phyloP scores from a whole-genome alignment of 2,888 invertebrate species.

The Ectemnius lituratus region DNA sequence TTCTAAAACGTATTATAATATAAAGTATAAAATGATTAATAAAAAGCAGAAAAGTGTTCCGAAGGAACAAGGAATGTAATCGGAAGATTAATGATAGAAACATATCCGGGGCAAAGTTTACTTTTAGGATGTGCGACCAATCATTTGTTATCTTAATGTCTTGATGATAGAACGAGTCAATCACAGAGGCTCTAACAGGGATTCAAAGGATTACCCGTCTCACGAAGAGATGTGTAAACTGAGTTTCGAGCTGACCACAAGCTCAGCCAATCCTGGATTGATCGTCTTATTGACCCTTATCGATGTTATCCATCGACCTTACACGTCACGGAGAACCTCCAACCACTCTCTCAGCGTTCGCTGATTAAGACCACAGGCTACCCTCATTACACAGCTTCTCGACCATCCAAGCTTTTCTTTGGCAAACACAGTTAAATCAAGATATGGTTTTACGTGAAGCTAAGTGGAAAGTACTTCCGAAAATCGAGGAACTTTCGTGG shows the following conservation, averaged over 20 bases:
- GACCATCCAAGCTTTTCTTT: too few species aligned
- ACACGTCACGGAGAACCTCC: background rate
- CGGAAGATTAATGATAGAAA: too few species aligned
- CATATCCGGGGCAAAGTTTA: background rate
- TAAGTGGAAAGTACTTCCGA: too few species aligned
- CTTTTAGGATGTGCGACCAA: background rate
- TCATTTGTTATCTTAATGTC: slow-evolving; percentile 27
- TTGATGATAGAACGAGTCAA: slow-evolving; percentile 34
- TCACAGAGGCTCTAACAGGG: slow-evolving; percentile 40
- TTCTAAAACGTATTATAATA: too few species aligned
- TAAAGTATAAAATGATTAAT: too few species aligned
- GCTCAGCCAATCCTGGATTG: slow-evolving; percentile 45
- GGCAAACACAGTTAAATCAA: too few species aligned
- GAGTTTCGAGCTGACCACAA: slow-evolving; percentile 27
- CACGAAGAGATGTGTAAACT: slow-evolving; percentile 27
- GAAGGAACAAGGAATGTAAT: too few species aligned
- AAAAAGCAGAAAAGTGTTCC: too few species aligned
- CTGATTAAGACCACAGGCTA: background rate
- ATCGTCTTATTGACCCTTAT: slow-evolving; percentile 34
- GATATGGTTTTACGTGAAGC: too few species aligned
- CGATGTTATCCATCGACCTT: slow-evolving; percentile 18
- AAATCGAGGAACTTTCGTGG: too few species aligned
- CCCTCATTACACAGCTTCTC: slow-evolving; percentile 18
- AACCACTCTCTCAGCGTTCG: background rate
- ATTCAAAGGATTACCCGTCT: slow-evolving; percentile 30